Percentiles rank a stretch among this genome's conserved stretches.
Conservation (phyloP, 2,888 invertebrate species). For the Papilio protenor region DNA sequence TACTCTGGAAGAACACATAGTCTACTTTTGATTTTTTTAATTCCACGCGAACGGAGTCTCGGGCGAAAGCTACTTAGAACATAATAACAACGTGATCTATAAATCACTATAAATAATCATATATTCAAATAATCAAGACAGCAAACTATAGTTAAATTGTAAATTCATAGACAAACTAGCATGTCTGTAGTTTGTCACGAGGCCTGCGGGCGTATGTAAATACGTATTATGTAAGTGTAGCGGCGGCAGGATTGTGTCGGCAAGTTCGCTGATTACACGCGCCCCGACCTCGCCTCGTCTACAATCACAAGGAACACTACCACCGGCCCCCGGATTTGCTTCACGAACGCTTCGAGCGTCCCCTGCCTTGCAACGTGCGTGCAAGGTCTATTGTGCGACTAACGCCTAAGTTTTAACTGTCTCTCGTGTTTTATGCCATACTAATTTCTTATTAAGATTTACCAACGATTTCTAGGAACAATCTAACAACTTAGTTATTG, state of each 20-base stretch:
- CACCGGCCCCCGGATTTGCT: background rate
- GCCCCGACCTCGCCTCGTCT: slow-evolving; percentile 10
- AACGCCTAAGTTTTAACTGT: background rate
- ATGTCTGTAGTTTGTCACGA: slow-evolving; percentile 48
- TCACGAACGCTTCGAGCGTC: background rate
- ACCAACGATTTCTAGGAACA: background rate
- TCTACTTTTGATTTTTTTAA: too few species aligned
- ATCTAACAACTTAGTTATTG: background rate
- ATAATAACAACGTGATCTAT: background rate
- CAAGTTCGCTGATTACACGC: slow-evolving; percentile 52
- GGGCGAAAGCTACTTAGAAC: too few species aligned
- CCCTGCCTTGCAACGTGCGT: slow-evolving; percentile 8
- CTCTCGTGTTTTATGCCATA: background rate
- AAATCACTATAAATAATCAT: background rate
- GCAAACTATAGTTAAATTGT: slow-evolving; percentile 17
- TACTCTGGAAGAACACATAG: too few species aligned
- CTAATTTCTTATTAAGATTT: background rate
- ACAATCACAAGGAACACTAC: slow-evolving; percentile 23
- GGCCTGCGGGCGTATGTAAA: slow-evolving; percentile 54
- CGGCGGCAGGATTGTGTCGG: slow-evolving; percentile 48
- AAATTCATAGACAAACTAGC: slow-evolving; percentile 43
- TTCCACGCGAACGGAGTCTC: too few species aligned
- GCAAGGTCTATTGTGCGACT: background rate
- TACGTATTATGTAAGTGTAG: slow-evolving; percentile 43
- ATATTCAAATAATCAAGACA: slow-evolving; percentile 2